Base-by-base conservation (phyloP, 2,113 vertebrate genomes). In the Mesoclemmys tuberculata region DNA sequence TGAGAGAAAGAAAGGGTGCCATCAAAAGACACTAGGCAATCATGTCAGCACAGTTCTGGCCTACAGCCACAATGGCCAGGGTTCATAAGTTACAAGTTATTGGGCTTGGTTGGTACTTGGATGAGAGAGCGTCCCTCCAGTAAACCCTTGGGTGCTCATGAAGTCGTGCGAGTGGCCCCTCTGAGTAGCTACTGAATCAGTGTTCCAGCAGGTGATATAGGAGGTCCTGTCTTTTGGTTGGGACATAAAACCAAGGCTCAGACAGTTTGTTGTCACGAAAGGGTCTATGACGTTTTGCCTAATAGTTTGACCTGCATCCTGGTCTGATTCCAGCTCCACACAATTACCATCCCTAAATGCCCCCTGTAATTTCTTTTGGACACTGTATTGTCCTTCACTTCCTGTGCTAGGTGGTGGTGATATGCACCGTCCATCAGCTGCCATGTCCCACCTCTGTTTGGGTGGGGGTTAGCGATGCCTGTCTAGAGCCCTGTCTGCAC, bases 261-360 rank as follows among this genome's bases (percentile, higher is more conserved):
- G 61, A 71, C 0, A 5, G 91, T 94, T 82, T 93, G 91, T 95
- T 95, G 96, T 94, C 93, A 90, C 87, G 29, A 1, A 90, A 80
- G 89, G 92, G 88, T 89, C 93, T 0, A 19, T 96, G 95, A 96
- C 97, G 94, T 94, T 61, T 61, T 61, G 58, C 58, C 29, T 91
- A 96, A 71, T 91, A 93, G 96, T 96, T 95, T 96, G 95, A 78
- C 82, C 93, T 96, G 94, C 90, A 96, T 97, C 97, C 96, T 96
- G 95, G 94, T 96, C 94, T 95, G 31, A 44, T 14, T 82, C 91
- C 95, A 94, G 95, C 90, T 96, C 93, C 82, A 71, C 5, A 0
- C 88, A 71, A 95, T 90, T 97, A 92, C 93, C 88, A 92, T 0
- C 27, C 93, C 95, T 86, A 38, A 1, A 61, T 22, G 0, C 80